Percentiles rank a stretch among this genome's conserved stretches.
Evolutionary conservation across 2,797 vertebrate genomes (phyloP).

Genomic region (Rhodeus uyekii): DNA sequence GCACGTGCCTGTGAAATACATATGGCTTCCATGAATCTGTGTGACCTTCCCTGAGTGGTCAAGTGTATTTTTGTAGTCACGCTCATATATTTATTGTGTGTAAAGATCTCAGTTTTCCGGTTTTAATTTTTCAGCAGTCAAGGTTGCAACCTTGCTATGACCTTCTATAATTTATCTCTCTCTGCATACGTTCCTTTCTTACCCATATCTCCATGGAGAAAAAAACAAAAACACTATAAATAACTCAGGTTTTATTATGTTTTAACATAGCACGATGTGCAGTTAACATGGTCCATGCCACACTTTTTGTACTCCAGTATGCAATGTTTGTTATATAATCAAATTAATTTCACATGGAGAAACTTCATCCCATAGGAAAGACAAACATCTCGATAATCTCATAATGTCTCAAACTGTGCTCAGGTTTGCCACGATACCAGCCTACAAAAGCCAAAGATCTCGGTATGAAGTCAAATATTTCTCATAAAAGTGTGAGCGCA

Average conservation of each 20-base stretch:
- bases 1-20: neutral
- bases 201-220: neutral
- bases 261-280: neutral
- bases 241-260: neutral
- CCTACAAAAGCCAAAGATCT: neutral
- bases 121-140: constrained; percentile 18
- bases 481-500: neutral
- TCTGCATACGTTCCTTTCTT: neutral
- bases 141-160: constrained; percentile 19
- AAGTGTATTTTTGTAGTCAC: constrained; percentile 14
- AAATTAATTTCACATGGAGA: neutral
- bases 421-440: neutral
- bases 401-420: neutral
- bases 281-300: neutral
- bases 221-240: constrained; percentile 7
- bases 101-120: neutral
- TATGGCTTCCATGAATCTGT: constrained; percentile 10
- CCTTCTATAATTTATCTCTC: constrained; percentile 31
- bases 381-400: neutral
- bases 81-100: constrained; percentile 4
- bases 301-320: neutral
- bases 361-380: neutral
- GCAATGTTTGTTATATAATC: neutral
- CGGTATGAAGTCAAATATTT: neutral
- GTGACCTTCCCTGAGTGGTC: neutral